These are phyloP conservation scores for Poeciliopsis gracilis DNA, from an alignment of 2,797 vertebrate species.

Conservation along the genomic window DNA sequence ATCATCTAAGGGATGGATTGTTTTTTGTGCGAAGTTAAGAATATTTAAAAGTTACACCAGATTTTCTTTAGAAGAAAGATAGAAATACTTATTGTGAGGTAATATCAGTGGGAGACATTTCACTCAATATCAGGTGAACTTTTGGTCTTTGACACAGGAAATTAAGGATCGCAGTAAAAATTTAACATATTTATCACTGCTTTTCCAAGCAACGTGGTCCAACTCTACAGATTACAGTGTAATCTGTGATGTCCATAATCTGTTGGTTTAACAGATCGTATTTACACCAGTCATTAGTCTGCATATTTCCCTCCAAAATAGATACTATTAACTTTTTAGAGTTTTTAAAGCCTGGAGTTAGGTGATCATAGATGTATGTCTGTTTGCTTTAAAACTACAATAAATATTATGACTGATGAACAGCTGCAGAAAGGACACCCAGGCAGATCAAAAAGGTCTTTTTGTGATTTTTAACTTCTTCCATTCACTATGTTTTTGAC, in stretches of 20 bases:
- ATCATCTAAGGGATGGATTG: constrained; percentile 25
- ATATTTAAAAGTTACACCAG: not conserved
- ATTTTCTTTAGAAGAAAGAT: not conserved
- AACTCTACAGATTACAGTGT: not conserved
- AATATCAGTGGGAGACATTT: not conserved
- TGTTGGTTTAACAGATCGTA: not conserved
- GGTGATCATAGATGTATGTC: not conserved
- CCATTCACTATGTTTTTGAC: not conserved
- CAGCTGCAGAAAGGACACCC: not conserved
- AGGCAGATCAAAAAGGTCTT: not conserved
- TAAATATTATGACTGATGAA: not conserved
- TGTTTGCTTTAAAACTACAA: not conserved
- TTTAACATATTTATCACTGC: not conserved
- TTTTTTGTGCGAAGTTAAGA: constrained; percentile 1
- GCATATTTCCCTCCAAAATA: not conserved
- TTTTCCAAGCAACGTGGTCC: not conserved
- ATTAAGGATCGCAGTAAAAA: not conserved
- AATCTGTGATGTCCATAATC: not conserved
- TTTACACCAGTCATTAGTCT: not conserved
- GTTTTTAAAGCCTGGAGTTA: not conserved
- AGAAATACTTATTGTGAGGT: not conserved
- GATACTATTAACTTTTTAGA: not conserved
- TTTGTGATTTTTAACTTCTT: not conserved
- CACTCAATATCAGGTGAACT: not conserved
- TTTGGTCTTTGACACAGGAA: not conserved